Evolutionary conservation across 2,113 vertebrate genomes (phyloP).

Genomic region (Poeciliopsis prolifica): DNA sequence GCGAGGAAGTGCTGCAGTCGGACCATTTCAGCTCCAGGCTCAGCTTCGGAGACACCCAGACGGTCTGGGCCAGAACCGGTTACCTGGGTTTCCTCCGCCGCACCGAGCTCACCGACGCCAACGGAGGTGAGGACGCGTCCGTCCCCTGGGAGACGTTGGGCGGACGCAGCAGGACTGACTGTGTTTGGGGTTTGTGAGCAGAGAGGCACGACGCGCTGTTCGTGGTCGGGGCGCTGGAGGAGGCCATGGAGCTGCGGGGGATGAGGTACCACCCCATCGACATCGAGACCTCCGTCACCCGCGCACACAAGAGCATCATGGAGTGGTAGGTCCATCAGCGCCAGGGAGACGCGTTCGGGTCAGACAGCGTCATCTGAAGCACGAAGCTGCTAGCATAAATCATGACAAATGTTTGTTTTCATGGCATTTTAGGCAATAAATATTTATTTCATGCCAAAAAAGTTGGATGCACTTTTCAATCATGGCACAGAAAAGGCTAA

Average conservation of each 20-base stretch:
- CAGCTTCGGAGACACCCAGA: slow-evolving; percentile 97
- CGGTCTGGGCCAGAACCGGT: slow-evolving; percentile 93
- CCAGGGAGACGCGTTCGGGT: neutral
- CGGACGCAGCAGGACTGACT: neutral
- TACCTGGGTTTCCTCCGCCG: slow-evolving; percentile 96
- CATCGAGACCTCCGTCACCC: slow-evolving; percentile 97
- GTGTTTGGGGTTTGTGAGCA: slow-evolving; percentile 50
- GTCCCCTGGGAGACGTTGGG: fast-evolving
- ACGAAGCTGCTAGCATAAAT: too few species aligned
- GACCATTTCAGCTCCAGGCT: slow-evolving; percentile 96
- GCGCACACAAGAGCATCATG: slow-evolving; percentile 97
- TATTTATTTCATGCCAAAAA: too few species aligned
- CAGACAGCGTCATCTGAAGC: too few species aligned
- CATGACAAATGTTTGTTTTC: too few species aligned
- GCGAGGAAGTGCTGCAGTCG: slow-evolving; percentile 95
- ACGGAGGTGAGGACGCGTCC: slow-evolving; percentile 82
- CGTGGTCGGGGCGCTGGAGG: slow-evolving; percentile 96
- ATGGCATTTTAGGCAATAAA: too few species aligned
- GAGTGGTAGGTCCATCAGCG: slow-evolving; percentile 85
- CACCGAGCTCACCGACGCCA: slow-evolving; percentile 97
- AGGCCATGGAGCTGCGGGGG: slow-evolving; percentile 97
- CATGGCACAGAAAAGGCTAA: too few species aligned
- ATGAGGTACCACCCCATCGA: slow-evolving; percentile 99
- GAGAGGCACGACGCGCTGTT: slow-evolving; percentile 97
- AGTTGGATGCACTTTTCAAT: too few species aligned